These are phyloP conservation scores for Germaria angustata DNA, from an alignment of 2,888 invertebrate species.

Conservation along the genomic window DNA sequence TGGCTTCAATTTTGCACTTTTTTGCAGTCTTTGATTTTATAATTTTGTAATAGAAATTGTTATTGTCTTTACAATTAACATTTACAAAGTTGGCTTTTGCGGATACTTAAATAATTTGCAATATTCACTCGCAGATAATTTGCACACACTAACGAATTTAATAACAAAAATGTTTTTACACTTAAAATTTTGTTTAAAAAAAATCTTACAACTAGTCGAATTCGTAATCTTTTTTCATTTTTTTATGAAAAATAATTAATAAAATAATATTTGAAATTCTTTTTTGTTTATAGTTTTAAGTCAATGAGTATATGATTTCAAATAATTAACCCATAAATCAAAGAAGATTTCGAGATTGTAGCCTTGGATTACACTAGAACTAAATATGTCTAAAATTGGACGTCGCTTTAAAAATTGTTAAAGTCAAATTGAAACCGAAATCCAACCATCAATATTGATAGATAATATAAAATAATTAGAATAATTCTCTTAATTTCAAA, in stretches of 20 bases:
- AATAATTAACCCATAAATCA: constrained; percentile 2
- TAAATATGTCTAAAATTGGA: no score
- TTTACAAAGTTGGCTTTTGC: neutral
- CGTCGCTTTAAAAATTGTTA: no score
- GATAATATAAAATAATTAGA: no score
- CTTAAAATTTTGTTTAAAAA: constrained; percentile 48
- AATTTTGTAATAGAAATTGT: no score
- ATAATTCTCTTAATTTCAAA: no score
- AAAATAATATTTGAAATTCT: neutral
- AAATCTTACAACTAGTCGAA: constrained; percentile 24
- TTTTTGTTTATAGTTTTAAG: constrained; percentile 13
- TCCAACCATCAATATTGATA: no score
- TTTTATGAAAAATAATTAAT: constrained; percentile 3
- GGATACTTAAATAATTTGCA: constrained; percentile 17
- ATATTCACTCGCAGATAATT: constrained; percentile 36
- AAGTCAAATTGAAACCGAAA: no score
- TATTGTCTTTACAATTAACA: constrained; percentile 36
- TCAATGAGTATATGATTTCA: constrained; percentile 12
- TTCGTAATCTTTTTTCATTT: constrained; percentile 29
- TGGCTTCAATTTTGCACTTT: neutral
- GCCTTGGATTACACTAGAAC: no score
- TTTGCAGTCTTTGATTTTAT: no score
- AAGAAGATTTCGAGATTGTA: no score
- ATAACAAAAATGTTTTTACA: constrained; percentile 37
- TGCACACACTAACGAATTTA: constrained; percentile 34